Conservation (phyloP, 1,140 invertebrate species). For the Cydia strobilella region DNA sequence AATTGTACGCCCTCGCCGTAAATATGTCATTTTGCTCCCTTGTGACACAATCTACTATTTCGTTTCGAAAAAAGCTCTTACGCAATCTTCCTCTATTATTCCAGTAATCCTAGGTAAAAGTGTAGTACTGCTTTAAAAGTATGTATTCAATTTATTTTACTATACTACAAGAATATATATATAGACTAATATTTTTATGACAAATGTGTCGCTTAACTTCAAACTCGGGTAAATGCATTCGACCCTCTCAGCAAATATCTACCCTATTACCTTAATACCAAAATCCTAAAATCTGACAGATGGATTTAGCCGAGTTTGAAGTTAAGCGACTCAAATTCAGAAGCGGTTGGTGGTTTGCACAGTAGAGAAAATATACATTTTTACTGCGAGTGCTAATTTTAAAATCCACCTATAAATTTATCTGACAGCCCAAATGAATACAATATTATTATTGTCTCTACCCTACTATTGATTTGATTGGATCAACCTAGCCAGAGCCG, state of each 20-base stretch:
- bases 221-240: no score
- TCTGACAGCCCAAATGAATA: background rate
- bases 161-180: background rate
- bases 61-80: background rate
- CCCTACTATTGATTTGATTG: constrained; percentile 16
- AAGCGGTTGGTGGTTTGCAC: no score
- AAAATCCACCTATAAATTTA: background rate
- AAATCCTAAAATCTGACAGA: no score
- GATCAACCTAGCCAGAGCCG: background rate
- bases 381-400: no score
- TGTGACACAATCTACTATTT: no score
- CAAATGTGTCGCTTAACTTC: background rate
- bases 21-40: no score
- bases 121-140: background rate
- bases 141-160: background rate
- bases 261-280: no score
- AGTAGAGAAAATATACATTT: no score
- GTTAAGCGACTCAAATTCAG: no score
- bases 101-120: background rate
- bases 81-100: background rate
- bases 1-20: no score
- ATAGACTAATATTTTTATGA: background rate
- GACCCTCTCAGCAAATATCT: no score
- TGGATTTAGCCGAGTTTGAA: no score
- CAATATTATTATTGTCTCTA: constrained; percentile 10